phyloP scores from a whole-genome alignment of 2,113 vertebrate genomes.

The Carassius gibelio region DNA sequence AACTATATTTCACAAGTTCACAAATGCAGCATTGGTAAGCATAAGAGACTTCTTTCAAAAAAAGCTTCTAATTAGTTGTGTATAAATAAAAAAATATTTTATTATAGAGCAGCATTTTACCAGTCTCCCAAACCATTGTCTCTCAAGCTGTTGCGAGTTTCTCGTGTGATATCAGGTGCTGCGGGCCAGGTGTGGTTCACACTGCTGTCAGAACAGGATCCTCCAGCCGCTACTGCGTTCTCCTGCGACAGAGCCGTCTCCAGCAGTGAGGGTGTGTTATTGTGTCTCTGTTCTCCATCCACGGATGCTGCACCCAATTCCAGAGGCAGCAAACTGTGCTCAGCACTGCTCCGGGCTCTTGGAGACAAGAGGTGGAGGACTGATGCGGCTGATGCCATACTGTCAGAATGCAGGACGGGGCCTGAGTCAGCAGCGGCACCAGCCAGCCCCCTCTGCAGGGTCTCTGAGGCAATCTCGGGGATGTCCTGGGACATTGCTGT shows the following conservation, averaged over 20 bases:
- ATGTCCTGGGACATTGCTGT: slow-evolving; percentile 95
- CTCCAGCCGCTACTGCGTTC: slow-evolving; percentile 68
- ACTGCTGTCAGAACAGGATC: slow-evolving; percentile 71
- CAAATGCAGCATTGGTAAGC: too few species aligned
- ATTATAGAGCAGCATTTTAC: slow-evolving; percentile 56
- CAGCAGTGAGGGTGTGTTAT: slow-evolving; percentile 83
- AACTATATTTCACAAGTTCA: too few species aligned
- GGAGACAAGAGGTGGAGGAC: slow-evolving; percentile 89
- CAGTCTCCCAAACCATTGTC: slow-evolving; percentile 76
- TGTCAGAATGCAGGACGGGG: slow-evolving; percentile 79
- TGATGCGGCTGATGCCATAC: slow-evolving; percentile 92
- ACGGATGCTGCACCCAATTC: slow-evolving; percentile 78
- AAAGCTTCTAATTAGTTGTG: too few species aligned
- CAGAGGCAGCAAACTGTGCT: slow-evolving; percentile 79
- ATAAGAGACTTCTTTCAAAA: too few species aligned
- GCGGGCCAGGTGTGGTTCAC: slow-evolving; percentile 90
- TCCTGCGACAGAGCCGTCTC: slow-evolving; percentile 89
- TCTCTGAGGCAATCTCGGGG: slow-evolving; percentile 94
- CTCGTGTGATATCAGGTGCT: slow-evolving; percentile 95
- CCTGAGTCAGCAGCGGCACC: slow-evolving; percentile 64
- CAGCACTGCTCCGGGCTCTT: slow-evolving; percentile 72
- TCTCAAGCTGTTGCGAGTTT: slow-evolving; percentile 87
- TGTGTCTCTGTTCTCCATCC: slow-evolving; percentile 80
- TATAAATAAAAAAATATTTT: not conserved
- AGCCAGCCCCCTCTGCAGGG: slow-evolving; percentile 80